A percentile compares a stretch with the other conserved stretches of the same genome.
Evolutionary conservation across 2,797 vertebrate genomes (phyloP).

Genomic region (Phrynocephalus vlangalii): DNA sequence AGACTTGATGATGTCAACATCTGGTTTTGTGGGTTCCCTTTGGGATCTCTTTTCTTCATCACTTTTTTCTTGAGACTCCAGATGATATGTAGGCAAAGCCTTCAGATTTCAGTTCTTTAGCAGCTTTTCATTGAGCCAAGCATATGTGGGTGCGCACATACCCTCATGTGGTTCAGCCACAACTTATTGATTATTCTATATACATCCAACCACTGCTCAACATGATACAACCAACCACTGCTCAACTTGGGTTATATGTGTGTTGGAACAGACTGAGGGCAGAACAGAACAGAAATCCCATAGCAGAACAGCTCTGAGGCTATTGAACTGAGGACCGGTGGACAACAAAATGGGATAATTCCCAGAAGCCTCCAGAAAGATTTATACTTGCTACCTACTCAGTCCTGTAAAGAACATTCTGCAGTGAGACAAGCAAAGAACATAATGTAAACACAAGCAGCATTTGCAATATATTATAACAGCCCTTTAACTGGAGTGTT

Average conservation of each 20-base stretch:
- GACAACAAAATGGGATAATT: constrained; percentile 50
- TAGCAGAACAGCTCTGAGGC: constrained; percentile 17
- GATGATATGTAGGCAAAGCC: constrained; percentile 14
- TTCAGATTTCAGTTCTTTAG: constrained; percentile 31
- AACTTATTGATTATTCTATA: constrained; percentile 1
- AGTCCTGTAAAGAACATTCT: not conserved
- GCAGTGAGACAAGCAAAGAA: not conserved
- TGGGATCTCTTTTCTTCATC: constrained; percentile 42
- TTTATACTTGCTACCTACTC: constrained; percentile 9
- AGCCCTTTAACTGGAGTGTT: not conserved
- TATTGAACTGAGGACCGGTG: constrained; percentile 22
- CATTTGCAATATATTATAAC: not conserved
- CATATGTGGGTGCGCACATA: constrained; percentile 18
- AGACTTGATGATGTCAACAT: constrained; percentile 48
- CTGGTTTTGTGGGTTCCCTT: constrained; percentile 48
- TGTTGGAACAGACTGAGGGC: not conserved
- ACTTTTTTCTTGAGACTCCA: constrained; percentile 38
- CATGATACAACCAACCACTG: not conserved
- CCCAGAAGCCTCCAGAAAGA: constrained; percentile 15
- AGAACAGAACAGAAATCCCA: constrained; percentile 41
- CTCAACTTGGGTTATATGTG: not conserved
- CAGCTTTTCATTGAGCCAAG: constrained; percentile 56
- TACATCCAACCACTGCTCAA: not conserved
- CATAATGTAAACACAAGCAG: not conserved
- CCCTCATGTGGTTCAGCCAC: constrained; percentile 27